These are phyloP conservation scores for Adelognathus sp. DNA, from an alignment of 2,888 invertebrate genomes.

Conservation along the genomic window DNA sequence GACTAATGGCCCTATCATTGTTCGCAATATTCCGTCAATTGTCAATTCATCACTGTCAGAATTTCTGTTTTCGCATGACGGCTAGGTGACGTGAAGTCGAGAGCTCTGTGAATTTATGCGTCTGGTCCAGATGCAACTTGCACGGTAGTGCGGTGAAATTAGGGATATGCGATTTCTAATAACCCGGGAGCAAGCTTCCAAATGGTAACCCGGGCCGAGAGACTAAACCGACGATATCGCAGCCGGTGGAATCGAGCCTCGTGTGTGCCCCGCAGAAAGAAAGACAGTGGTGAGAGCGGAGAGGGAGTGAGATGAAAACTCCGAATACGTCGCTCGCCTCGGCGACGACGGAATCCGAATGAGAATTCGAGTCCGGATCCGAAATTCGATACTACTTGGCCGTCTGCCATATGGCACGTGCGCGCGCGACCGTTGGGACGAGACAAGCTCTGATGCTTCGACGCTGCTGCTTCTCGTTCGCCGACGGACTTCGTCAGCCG, in stretches of 20 bases:
- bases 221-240: not conserved
- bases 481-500: conserved; percentile 18
- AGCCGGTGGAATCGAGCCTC: conserved; percentile 12
- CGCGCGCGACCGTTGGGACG: conserved; percentile 18
- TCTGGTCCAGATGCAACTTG: not conserved
- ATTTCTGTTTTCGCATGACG: not conserved
- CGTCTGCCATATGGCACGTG: conserved; percentile 59
- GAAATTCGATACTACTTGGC: conserved; percentile 66
- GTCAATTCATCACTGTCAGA: not conserved
- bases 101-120: conserved; percentile 20
- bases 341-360: conserved; percentile 60
- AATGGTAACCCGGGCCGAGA: not conserved
- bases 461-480: not conserved
- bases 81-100: not conserved
- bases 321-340: conserved; percentile 26
- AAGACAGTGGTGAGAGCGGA: not conserved
- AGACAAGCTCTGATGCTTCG: conserved; percentile 22
- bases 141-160: conserved; percentile 29
- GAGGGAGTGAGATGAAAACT: conserved; percentile 11
- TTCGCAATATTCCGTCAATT: not conserved
- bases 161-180: conserved; percentile 44
- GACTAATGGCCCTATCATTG: not conserved
- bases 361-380: conserved; percentile 64
- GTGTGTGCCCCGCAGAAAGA: conserved; percentile 24
- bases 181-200: conserved; percentile 25